Evolutionary conservation across 2,797 vertebrate species (phyloP).

Genomic region (Eleutherodactylus coqui): DNA sequence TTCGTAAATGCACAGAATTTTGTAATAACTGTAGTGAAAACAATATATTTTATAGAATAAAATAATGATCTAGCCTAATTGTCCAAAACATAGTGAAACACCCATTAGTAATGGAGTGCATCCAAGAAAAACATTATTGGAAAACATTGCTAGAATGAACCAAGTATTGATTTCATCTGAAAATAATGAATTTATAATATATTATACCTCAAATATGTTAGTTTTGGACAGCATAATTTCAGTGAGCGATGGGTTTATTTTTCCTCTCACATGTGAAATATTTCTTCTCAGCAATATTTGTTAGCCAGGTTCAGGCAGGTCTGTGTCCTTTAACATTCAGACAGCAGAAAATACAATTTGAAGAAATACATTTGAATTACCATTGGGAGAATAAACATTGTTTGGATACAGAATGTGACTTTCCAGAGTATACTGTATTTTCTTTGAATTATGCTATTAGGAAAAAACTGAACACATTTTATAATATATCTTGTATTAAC

Average conservation of each 20-base stretch:
- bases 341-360: background rate
- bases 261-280: conserved; percentile 39
- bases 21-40: conserved; percentile 40
- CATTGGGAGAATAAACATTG: background rate
- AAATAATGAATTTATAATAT: conserved; percentile 60
- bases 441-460: background rate
- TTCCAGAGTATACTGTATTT: background rate
- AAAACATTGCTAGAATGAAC: conserved; percentile 52
- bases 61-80: conserved; percentile 48
- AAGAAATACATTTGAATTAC: background rate
- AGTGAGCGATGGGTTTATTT: conserved; percentile 47
- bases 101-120: conserved; percentile 47
- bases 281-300: conserved; percentile 34
- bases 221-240: conserved; percentile 48
- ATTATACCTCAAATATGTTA: conserved; percentile 57
- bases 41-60: conserved; percentile 35
- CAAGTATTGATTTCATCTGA: conserved; percentile 53
- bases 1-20: conserved; percentile 41
- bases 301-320: conserved; percentile 21
- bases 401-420: background rate
- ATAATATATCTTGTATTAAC: background rate
- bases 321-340: conserved; percentile 3
- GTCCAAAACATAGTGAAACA: conserved; percentile 53
- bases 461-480: background rate
- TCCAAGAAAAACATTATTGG: conserved; percentile 57